Evolutionary conservation across 1,140 invertebrate species (phyloP).

Genomic region (Platorchestia sp.): DNA sequence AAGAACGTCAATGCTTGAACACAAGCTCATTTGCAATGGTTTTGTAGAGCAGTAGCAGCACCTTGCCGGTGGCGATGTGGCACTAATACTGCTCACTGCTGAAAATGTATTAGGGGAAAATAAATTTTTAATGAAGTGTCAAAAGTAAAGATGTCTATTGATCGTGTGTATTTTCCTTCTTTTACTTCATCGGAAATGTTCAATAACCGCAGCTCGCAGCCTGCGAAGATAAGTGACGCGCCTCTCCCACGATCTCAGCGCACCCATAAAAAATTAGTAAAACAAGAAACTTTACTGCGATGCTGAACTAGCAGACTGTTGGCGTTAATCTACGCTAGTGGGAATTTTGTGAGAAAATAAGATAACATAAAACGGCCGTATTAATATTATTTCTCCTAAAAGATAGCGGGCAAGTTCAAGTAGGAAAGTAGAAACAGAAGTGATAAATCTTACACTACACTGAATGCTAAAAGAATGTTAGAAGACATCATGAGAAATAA

Average conservation of each 20-base stretch:
- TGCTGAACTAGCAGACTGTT: not conserved
- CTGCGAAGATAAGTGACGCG: not conserved
- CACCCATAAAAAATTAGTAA: not conserved
- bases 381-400: too few relatives aligned
- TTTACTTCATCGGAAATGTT: not conserved
- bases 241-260: not conserved
- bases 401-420: too few relatives aligned
- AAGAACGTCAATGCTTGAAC: not conserved
- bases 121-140: not conserved
- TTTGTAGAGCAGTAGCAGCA: not conserved
- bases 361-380: too few relatives aligned
- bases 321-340: too few relatives aligned
- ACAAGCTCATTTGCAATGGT: not conserved
- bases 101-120: not conserved
- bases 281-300: not conserved
- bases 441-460: too few relatives aligned
- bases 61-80: not conserved
- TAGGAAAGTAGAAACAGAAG: too few relatives aligned
- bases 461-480: too few relatives aligned
- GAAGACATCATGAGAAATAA: too few relatives aligned
- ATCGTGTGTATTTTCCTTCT: too few relatives aligned
- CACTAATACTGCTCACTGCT: not conserved
- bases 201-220: not conserved
- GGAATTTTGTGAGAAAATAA: too few relatives aligned
- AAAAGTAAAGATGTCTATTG: not conserved